A percentile compares a stretch with the other conserved stretches of the same genome.
These are phyloP conservation scores for Lochmaea crataegi DNA, from an alignment of 2,888 invertebrate species.

Conservation along the genomic window DNA sequence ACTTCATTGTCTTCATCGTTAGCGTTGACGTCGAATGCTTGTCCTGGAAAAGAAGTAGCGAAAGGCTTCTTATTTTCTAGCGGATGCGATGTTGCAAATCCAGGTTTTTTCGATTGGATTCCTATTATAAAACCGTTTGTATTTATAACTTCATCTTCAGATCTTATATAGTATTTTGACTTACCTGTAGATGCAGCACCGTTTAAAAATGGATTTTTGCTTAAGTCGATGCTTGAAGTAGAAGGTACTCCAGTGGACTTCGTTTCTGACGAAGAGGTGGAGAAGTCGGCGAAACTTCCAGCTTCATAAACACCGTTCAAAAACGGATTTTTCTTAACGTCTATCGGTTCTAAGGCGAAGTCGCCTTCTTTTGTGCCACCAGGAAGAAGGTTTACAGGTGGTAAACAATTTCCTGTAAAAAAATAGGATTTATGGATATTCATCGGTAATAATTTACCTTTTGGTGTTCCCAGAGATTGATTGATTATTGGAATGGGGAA, in stretches of 20 bases:
- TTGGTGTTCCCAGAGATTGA: too few species aligned
- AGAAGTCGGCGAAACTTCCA: conserved; percentile 33
- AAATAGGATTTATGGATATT: too few species aligned
- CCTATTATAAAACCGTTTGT: conserved; percentile 61
- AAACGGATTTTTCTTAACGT: conserved; percentile 50
- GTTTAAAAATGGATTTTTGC: conserved; percentile 60
- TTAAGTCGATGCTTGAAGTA: conserved; percentile 50
- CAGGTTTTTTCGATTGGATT: conserved; percentile 58
- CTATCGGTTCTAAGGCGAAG: conserved; percentile 40
- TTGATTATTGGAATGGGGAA: too few species aligned
- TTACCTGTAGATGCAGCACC: conserved; percentile 55
- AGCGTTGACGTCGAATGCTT: conserved; percentile 44
- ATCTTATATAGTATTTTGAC: conserved; percentile 43
- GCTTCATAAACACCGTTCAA: conserved; percentile 46
- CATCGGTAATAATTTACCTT: too few species aligned
- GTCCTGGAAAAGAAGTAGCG: conserved; percentile 36
- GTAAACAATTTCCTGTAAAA: conserved; percentile 38
- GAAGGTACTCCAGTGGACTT: conserved; percentile 31
- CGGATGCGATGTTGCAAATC: conserved; percentile 49
- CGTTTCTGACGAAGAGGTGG: conserved; percentile 33
- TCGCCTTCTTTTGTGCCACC: conserved; percentile 17
- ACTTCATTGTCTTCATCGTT: conserved; percentile 33
- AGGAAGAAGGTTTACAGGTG: conserved; percentile 35
- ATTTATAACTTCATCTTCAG: conserved; percentile 57
- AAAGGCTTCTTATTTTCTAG: conserved; percentile 45